phyloP scores from a whole-genome alignment of 2,113 vertebrate genomes.

The Mustela nigripes region DNA sequence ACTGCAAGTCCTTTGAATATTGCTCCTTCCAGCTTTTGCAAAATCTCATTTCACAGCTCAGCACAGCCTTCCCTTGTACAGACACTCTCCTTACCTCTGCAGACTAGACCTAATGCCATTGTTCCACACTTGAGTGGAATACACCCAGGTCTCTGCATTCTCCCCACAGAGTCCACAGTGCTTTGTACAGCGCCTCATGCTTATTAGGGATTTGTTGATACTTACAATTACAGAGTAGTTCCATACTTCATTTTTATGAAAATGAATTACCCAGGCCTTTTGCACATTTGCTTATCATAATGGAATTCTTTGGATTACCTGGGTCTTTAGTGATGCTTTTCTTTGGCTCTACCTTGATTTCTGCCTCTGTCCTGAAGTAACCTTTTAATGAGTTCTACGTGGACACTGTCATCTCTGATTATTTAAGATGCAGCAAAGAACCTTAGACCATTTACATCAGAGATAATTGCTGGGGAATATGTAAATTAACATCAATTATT shows the following conservation, averaged over 20 bases:
- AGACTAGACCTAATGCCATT: neutral
- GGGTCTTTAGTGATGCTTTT: neutral
- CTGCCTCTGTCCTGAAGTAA: constrained; percentile 62
- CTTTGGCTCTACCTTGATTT: neutral
- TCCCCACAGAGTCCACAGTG: neutral
- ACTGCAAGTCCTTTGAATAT: neutral
- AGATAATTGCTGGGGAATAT: constrained; percentile 65
- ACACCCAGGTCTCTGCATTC: neutral
- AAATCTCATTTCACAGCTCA: neutral
- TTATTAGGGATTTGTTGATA: constrained; percentile 13
- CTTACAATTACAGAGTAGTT: constrained; percentile 17
- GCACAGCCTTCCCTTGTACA: neutral
- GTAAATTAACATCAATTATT: constrained; percentile 75
- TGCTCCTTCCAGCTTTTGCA: neutral
- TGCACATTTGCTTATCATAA: neutral
- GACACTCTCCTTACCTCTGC: neutral
- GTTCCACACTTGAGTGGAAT: neutral
- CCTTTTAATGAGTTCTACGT: neutral
- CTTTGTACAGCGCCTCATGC: neutral
- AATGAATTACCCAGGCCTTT: neutral
- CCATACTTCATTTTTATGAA: constrained; percentile 32
- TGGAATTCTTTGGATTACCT: neutral
- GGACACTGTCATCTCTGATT: neutral
- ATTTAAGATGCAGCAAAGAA: constrained; percentile 64
- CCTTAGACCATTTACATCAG: constrained; percentile 62